Percentiles rank a stretch among this genome's conserved stretches.
Conservation (phyloP, 2,888 invertebrate genomes). For the Cheilosia urbana region DNA sequence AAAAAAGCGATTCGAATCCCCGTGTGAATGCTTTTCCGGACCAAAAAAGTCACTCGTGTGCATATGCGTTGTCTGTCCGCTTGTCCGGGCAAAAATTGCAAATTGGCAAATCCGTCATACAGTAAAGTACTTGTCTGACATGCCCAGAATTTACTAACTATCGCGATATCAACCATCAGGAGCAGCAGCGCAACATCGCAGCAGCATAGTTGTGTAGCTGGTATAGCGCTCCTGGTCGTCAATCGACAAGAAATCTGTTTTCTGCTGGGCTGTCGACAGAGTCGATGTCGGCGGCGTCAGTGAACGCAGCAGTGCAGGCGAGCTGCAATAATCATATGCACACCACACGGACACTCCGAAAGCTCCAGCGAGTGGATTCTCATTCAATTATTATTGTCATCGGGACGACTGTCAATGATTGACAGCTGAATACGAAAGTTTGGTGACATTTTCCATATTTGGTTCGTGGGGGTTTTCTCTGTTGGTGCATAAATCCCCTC, state of each 20-base stretch:
- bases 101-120: constrained; percentile 75
- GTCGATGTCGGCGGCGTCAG: constrained; percentile 31
- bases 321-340: constrained; percentile 73
- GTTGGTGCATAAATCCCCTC: neutral
- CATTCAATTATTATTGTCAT: constrained; percentile 75
- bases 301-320: constrained; percentile 8
- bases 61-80: constrained; percentile 5
- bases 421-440: constrained; percentile 75
- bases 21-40: constrained; percentile 59
- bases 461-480: constrained; percentile 43
- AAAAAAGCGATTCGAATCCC: constrained; percentile 51
- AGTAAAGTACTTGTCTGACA: constrained; percentile 74
- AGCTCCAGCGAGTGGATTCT: constrained; percentile 61
- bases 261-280: constrained; percentile 23
- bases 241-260: constrained; percentile 63
- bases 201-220: constrained; percentile 8
- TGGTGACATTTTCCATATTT: constrained; percentile 74
- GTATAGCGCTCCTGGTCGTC: constrained; percentile 57
- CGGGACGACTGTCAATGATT: constrained; percentile 73
- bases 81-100: constrained; percentile 59
- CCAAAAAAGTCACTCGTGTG: neutral
- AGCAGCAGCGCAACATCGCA: no score
- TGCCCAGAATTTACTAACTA: constrained; percentile 75
- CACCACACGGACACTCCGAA: constrained; percentile 56
- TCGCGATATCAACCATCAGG: constrained; percentile 47